Evolutionary conservation across 2,113 vertebrate species (phyloP), one percentile per base, ranked within the genome.

Genomic region (Fulmarus glacialis): DNA sequence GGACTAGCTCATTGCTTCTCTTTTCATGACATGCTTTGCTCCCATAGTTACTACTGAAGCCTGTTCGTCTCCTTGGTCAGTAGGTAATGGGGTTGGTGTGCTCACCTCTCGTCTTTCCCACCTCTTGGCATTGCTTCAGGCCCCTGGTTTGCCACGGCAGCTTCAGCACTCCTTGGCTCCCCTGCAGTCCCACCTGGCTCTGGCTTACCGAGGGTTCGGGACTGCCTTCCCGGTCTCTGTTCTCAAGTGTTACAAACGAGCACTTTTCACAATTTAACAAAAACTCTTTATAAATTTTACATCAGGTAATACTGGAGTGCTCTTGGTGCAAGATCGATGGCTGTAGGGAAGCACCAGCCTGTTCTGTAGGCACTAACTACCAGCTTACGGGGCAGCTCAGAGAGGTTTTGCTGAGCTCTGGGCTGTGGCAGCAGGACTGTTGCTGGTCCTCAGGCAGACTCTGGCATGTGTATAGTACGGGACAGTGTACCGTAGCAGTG

Each of bases 301-400:
- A 4, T 24, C 64, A 8, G 1, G 0, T 14, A 9, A 15, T 5
- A 6, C 10, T 3, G 36, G 29, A 29, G 60, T 0, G 14, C 42
- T 50, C 30, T 6, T 12, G 21, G 9, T 14, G 38, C 29, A 14
- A 62, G 62, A 7, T 2, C 2, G 11, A 5, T 43, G 90, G 66
- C 64, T 18, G 62, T 10, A 50, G 87, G 24, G 63, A 20, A 75
- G 21, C 26, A 26, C 12, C 56, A 8, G 19, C 11, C 42, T 40
- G 71, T 42, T n/a, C 42, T 40, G 40, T 2, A 7, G 55, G 70
- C 48, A 16, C n/a, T 30, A 2, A 9, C 40, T 9, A 16, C 17
- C 22, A 38, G 53, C 26, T 78, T 2, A 8, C 0, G 16, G 7
- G 40, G 87, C 79, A 53, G 64, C 89, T 71, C 55, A 8, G 64